phyloP scores from a whole-genome alignment of 2,888 invertebrate genomes.

The Drosophila testacea region DNA sequence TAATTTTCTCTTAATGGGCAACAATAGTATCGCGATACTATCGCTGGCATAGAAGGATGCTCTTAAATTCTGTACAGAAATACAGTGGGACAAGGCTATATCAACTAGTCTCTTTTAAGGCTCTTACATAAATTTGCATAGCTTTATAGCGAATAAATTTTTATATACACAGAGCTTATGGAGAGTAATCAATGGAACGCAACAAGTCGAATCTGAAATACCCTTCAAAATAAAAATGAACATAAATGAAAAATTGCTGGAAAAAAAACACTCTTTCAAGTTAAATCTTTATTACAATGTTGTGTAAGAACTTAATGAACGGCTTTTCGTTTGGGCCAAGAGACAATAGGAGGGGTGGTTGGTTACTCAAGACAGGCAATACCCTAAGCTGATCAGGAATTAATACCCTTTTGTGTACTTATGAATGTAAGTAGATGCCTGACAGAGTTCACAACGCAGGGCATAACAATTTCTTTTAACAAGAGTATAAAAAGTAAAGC shows the following conservation, averaged over 20 bases:
- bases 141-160: slow-evolving; percentile 24
- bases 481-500: slow-evolving; percentile 63
- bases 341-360: background rate
- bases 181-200: slow-evolving; percentile 18
- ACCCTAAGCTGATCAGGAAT: slow-evolving; percentile 34
- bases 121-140: slow-evolving; percentile 47
- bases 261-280: background rate
- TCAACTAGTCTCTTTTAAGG: slow-evolving; percentile 26
- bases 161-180: slow-evolving; percentile 3
- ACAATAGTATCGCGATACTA: slow-evolving; percentile 19
- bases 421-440: slow-evolving; percentile 25
- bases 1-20: slow-evolving; percentile 1
- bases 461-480: slow-evolving; percentile 51
- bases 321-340: background rate
- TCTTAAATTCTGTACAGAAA: background rate
- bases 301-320: background rate
- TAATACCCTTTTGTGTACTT: slow-evolving; percentile 42
- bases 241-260: background rate
- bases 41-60: slow-evolving; percentile 1
- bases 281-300: background rate
- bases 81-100: slow-evolving; percentile 12
- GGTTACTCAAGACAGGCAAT: slow-evolving; percentile 21
- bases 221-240: background rate
- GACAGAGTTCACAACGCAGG: slow-evolving; percentile 45
- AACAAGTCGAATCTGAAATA: slow-evolving; percentile 10